phyloP scores from a whole-genome alignment of 2,888 invertebrate species.

The Temnothorax rugatulus region DNA sequence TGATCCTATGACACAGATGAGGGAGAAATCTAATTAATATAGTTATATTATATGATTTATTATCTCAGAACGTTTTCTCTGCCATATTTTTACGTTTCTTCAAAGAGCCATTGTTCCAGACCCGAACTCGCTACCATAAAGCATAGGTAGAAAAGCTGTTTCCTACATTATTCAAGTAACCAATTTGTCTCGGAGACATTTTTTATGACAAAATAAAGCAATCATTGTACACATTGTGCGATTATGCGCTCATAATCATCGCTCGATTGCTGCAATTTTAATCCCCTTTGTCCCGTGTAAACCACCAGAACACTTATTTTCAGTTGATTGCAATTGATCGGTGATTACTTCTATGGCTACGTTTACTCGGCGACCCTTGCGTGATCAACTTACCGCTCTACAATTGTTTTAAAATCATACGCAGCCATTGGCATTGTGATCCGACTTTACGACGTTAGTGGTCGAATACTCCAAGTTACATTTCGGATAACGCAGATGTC shows the following conservation, averaged over 20 bases:
- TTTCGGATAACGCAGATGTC: not conserved
- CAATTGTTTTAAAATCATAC: slow-evolving; percentile 4
- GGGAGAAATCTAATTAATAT: not conserved
- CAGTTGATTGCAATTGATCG: slow-evolving; percentile 18
- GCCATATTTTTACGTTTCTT: not conserved
- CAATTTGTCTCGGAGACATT: not conserved
- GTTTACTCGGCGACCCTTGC: slow-evolving; percentile 19
- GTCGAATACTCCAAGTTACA: not conserved
- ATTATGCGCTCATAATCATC: slow-evolving; percentile 13
- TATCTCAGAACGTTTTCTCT: not conserved
- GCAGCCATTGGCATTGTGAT: not conserved
- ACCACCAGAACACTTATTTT: not conserved
- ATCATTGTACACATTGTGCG: not conserved
- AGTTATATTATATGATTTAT: not conserved
- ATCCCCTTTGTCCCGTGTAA: not conserved
- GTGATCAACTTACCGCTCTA: slow-evolving; percentile 2
- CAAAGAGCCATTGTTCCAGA: slow-evolving; percentile 1
- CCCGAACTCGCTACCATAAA: not conserved
- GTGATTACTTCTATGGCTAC: slow-evolving; percentile 31
- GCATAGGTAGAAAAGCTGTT: not conserved
- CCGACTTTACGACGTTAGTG: not conserved
- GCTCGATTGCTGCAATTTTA: slow-evolving; percentile 18
- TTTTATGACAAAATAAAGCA: slow-evolving; percentile 14
- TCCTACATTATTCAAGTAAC: slow-evolving; percentile 22
- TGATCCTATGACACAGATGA: not conserved